Conservation (phyloP, 2,797 vertebrate species). For the Adrianichthys oophorus region DNA sequence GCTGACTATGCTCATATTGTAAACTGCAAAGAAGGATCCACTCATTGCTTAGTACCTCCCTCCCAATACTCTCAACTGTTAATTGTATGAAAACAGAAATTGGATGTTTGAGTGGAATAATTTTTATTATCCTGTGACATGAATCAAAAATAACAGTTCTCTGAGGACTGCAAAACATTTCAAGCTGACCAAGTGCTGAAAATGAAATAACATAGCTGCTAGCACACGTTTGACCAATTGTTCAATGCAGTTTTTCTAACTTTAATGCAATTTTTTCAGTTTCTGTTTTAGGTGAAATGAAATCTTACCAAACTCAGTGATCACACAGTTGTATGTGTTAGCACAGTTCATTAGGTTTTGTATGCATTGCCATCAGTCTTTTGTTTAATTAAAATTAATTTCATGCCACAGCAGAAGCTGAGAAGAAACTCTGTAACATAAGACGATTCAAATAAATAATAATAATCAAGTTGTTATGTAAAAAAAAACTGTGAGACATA, state of each 20-base stretch:
- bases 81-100: not conserved
- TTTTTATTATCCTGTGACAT: not conserved
- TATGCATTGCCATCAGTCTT: no score
- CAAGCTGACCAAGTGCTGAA: conserved; percentile 34
- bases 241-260: not conserved
- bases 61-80: not conserved
- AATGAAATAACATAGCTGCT: conserved; percentile 7
- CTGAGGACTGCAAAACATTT: conserved; percentile 22
- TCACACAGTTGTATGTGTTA: no score
- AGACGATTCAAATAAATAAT: no score
- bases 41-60: not conserved
- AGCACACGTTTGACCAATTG: not conserved
- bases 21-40: not conserved
- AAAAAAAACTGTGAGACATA: no score
- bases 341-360: no score
- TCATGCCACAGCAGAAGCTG: no score
- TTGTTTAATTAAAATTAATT: no score
- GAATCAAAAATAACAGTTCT: conserved; percentile 13
- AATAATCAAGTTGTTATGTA: no score
- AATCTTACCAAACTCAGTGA: no score
- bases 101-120: not conserved
- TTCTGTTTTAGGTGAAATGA: no score
- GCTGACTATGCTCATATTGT: conserved; percentile 7
- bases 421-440: no score
- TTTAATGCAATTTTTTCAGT: no score